Evolutionary conservation across 2,113 vertebrate species (phyloP), one percentile per base, ranked within the genome.

Genomic region (Puntigrus tetrazona): DNA sequence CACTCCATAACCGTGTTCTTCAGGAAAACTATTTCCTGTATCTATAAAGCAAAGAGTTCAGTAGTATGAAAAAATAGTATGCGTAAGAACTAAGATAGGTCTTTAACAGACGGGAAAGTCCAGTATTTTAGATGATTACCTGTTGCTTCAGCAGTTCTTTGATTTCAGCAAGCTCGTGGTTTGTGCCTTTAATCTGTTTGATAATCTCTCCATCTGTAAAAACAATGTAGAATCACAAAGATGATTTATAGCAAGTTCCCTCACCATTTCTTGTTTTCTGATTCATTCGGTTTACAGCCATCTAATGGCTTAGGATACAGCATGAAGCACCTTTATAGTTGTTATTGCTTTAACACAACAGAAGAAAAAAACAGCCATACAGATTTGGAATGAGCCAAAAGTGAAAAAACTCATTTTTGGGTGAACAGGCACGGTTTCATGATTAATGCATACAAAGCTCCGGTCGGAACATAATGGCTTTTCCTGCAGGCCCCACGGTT

Each of bases 1-100:
- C 98, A 99, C 91, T 99, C 98, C 96, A 99, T 98, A 83, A 98
- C 97, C 0, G 97, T 97, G 86, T 99, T 99, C 92, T 99, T 99
- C 92, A 99, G 92, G 92, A 98, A 98, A 2, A 94, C 95, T 22
- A 98, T 96, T 91, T 99, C 97, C 90, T 96, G 97, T 50, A 98
- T 93, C 98, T 99, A 83, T 97, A 85, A 45, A 87, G 89, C 82
- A 20, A 86, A 27, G 90, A 27, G 86, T 10, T 59, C 18, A 88
- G 43, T 57, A 25, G 14, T 34, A 18, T 81, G 4, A 20, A 20
- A 31, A 5, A 63, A n/a, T n/a, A n/a, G 97, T 98, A 16, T 16
- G 27, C 31, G 7, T 29, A 29, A 27, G 25, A 61, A 63, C 57
- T 61, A 61, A 29, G 14, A 63, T 41, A 79, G 27, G 11, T 3